phyloP scores from a whole-genome alignment of 2,797 vertebrate genomes.

The Staurois parvus region DNA sequence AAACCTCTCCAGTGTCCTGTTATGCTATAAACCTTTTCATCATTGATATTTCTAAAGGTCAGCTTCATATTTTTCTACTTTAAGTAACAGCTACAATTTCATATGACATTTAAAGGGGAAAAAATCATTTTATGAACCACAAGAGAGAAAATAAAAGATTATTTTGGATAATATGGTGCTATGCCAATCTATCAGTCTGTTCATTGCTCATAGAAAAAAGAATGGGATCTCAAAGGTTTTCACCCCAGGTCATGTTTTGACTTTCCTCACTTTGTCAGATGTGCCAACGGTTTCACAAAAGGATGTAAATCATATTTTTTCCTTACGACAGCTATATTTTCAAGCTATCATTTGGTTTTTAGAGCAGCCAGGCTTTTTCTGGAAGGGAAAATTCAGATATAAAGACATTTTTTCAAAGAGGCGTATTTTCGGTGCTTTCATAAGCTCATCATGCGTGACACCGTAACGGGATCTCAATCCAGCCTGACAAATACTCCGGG shows the following conservation, averaged over 20 bases:
- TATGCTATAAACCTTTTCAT: neutral
- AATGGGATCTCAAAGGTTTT: neutral
- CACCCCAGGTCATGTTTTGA: conserved; percentile 18
- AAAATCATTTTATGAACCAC: neutral
- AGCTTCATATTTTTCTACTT: neutral
- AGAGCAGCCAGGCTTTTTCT: neutral
- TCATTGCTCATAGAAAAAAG: conserved; percentile 11
- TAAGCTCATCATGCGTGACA: conserved; percentile 53
- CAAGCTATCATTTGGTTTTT: neutral
- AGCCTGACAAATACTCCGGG: neutral
- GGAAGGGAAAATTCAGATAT: conserved; percentile 4
- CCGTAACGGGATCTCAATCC: conserved; percentile 2
- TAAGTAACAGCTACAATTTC: neutral
- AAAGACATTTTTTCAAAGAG: conserved; percentile 36
- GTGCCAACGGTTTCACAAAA: conserved; percentile 21
- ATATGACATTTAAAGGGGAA: neutral
- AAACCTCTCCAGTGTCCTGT: neutral
- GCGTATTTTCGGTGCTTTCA: conserved; percentile 35
- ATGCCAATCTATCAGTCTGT: neutral
- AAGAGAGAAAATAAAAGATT: neutral
- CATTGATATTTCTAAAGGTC: neutral
- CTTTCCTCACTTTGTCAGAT: neutral
- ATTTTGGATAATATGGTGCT: neutral
- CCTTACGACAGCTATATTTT: neutral
- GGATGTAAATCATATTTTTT: conserved; percentile 33